Evolutionary conservation across 2,888 invertebrate species (phyloP), one percentile per base, ranked within the genome.

Genomic region (Hyposoter dolosus): DNA sequence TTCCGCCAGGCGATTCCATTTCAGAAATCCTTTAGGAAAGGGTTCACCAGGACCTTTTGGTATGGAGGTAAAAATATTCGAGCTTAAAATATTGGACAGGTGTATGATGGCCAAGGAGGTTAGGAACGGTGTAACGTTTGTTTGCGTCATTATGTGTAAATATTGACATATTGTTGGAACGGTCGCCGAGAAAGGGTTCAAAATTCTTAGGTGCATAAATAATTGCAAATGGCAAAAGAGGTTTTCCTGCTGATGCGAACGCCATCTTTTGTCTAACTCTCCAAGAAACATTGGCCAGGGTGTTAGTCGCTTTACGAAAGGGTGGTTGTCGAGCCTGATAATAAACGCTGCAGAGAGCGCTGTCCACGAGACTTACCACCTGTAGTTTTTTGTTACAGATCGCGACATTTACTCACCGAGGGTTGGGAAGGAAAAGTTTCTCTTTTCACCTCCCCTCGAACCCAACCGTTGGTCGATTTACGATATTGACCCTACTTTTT

Each of bases 301-400:
- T 60, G 12, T 15, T 28, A 15, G 15, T 4, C 6, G 10, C 23
- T 23, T 32, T 47, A 69, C 17, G 3, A 23, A 47, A 47, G 69
- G 69, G 72, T 72, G 6, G 72, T n/a, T 19, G n/a, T 50, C 35
- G n/a, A 23, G 32, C 10, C n/a, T 72, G 17, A 43, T 35, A 53
- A 32, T 23, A 17, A 71, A 35, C 19, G 78, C 85, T 32, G 77
- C 82, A 82, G 78, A 45, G 82, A 68, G 82, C 85, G 28, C 72
- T 66, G 60, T 28, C 56, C 23, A 74, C n/a, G 63, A 56, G 63
- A 43, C 77, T 68, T 78, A 79, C 74, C 82, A 56, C 23, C 78
- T 28, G 60, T 35, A 65, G 43, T 40, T 53, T 28, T 53, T 28
- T 12, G 40, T 43, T 79, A 69, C 85, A 83, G 83, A n/a, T 69